A percentile compares a stretch with the other conserved stretches of the same genome.
phyloP scores from a whole-genome alignment of 2,113 vertebrate species.

The Bambusicola thoracicus region DNA sequence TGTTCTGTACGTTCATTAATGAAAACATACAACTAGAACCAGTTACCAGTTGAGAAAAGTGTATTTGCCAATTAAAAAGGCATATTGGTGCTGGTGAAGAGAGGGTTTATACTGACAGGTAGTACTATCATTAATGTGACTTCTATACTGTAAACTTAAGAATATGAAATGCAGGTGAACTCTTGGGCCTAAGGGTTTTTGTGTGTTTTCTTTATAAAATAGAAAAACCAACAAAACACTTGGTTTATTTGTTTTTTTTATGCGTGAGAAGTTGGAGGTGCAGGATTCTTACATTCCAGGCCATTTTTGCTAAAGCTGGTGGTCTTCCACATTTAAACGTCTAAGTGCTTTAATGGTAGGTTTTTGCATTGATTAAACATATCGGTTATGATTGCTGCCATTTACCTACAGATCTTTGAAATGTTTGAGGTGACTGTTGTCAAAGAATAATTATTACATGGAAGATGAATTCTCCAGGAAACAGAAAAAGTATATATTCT shows the following conservation, averaged over 20 bases:
- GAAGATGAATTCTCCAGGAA: background rate
- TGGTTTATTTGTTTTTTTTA: constrained; percentile 54
- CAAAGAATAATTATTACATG: background rate
- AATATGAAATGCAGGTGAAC: constrained; percentile 69
- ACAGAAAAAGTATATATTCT: background rate
- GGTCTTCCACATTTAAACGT: constrained; percentile 49
- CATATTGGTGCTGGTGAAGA: constrained; percentile 20
- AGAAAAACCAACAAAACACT: constrained; percentile 62
- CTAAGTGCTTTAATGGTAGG: constrained; percentile 44
- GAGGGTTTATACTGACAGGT: constrained; percentile 62
- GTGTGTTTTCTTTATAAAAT: constrained; percentile 72
- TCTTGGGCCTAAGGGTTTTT: constrained; percentile 67
- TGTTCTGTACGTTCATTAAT: constrained; percentile 2
- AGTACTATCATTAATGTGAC: constrained; percentile 68
- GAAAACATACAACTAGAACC: background rate
- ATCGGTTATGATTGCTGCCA: background rate
- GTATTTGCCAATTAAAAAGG: background rate
- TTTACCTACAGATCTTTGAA: background rate
- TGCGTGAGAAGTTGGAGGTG: constrained; percentile 43
- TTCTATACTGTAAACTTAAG: constrained; percentile 72
- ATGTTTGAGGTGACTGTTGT: background rate
- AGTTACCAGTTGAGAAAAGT: background rate
- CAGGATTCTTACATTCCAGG: constrained; percentile 60
- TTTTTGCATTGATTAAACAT: constrained; percentile 52
- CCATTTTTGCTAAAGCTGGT: background rate